phyloP scores from a whole-genome alignment of 2,113 vertebrate species.

The Pithys albifrons region DNA sequence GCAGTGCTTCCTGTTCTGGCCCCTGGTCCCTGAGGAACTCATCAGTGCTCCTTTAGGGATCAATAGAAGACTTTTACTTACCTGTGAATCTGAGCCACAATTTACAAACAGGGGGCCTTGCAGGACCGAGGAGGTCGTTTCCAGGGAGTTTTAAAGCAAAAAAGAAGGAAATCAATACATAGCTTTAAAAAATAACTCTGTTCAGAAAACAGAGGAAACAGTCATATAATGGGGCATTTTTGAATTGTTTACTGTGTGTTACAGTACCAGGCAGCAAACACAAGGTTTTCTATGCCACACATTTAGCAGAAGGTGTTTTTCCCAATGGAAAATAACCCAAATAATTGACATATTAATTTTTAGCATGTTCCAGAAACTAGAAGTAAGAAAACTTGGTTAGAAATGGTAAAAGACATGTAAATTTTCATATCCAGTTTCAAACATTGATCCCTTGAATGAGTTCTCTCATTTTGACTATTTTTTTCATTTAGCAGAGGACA shows the following conservation, averaged over 20 bases:
- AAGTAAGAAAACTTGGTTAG: background rate
- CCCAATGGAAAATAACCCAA: background rate
- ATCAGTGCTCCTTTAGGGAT: slow-evolving; percentile 45
- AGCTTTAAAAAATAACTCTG: slow-evolving; percentile 29
- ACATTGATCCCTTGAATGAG: background rate
- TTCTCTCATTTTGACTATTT: background rate
- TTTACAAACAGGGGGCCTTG: background rate
- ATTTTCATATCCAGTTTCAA: background rate
- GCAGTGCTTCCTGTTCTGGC: background rate
- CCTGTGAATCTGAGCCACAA: background rate
- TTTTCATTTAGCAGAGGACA: background rate
- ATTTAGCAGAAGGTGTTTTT: background rate
- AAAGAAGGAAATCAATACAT: slow-evolving; percentile 12
- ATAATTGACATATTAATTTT: background rate
- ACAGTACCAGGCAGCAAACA: background rate
- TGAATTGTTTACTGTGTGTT: background rate
- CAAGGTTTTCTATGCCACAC: background rate
- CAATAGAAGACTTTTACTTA: background rate
- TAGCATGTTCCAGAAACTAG: background rate
- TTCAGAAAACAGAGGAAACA: background rate
- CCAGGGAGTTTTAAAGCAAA: background rate
- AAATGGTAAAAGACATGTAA: background rate
- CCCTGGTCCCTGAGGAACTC: background rate
- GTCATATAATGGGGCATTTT: background rate
- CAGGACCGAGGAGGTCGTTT: background rate